Base-by-base conservation (phyloP, 2,888 invertebrate genomes). In the Chrysotoxum bicinctum region DNA sequence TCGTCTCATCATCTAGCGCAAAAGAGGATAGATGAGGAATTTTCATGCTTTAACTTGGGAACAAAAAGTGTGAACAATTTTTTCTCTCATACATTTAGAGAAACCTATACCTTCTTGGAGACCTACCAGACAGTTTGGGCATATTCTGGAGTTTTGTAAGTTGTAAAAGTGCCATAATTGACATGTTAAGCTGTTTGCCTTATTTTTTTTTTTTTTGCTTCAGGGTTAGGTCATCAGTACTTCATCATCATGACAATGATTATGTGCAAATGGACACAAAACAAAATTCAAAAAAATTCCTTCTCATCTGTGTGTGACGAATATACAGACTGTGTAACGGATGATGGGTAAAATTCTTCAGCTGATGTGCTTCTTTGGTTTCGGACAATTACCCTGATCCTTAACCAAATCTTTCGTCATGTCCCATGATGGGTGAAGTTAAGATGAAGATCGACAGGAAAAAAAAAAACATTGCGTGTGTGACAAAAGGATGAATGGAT, bases 41-140 rank as follows among this genome's bases (percentile, higher is more conserved):
- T 85, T 85, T 85, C 85, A 85, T 76, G 85, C 56, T 85, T 85
- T 81, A 85, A 85, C 81, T 77, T 26, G 85, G 69, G 68, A 81
- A 85, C 85, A 85, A 85, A 85, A 85, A 76, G 81, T 85, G 85
- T 81, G 56, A 81, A 64, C 76, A 73, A 54, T 72, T 60, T 72
- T 60, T 37, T 72, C 40, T 35, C 1, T 26, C 30, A 10, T 16
- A 2, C 4, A 0, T 2, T 16, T n/a, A 19, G 14, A 30, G 45
- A 66, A 21, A 37, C 2, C 5, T 26, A 3, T 43, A 43, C 16
- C 16, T 48, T 23, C 12, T 48, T 60, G 52, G 19, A n/a, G 80
- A 76, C 74, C 78, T 75, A 84, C 64, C 79, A 68, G 70, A 75
- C 50, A 66, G 84, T 75, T 75, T 74, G 73, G 82, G 62, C 73